A percentile compares a stretch with the other conserved stretches of the same genome.
These are phyloP conservation scores for Eudemis profundana DNA, from an alignment of 2,888 invertebrate species.

Conservation along the genomic window DNA sequence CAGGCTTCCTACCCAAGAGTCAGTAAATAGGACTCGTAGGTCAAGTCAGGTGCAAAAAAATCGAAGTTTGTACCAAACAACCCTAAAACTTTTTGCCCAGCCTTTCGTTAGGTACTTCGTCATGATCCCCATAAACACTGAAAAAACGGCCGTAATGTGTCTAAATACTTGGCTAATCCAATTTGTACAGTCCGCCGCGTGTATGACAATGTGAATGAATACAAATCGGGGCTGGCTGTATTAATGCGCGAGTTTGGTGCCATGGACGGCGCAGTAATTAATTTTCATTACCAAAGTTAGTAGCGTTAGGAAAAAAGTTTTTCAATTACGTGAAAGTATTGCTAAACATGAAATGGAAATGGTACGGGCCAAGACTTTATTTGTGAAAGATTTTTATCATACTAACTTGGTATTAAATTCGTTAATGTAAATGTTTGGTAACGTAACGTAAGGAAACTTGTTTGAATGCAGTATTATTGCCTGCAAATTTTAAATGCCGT, in stretches of 20 bases:
- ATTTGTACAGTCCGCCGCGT: constrained; percentile 34
- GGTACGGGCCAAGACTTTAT: neutral
- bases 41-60: too few relatives aligned
- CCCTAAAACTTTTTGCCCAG: too few relatives aligned
- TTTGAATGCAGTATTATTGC: too few relatives aligned
- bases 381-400: neutral
- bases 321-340: constrained; percentile 37
- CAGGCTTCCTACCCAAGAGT: too few relatives aligned
- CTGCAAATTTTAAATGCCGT: too few relatives aligned
- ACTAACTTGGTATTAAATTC: neutral
- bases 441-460: too few relatives aligned
- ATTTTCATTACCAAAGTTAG: constrained; percentile 54
- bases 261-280: constrained; percentile 46
- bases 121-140: neutral
- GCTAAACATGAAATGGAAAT: constrained; percentile 19
- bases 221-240: constrained; percentile 45
- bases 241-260: constrained; percentile 34
- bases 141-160: constrained; percentile 27
- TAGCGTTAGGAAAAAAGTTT: constrained; percentile 51
- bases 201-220: constrained; percentile 46
- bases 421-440: too few relatives aligned
- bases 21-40: too few relatives aligned
- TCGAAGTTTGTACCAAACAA: too few relatives aligned
- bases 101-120: too few relatives aligned
- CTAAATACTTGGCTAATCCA: constrained; percentile 41